Evolutionary conservation across 2,113 vertebrate genomes (phyloP).

Genomic region (Ranitomeya imitator): DNA sequence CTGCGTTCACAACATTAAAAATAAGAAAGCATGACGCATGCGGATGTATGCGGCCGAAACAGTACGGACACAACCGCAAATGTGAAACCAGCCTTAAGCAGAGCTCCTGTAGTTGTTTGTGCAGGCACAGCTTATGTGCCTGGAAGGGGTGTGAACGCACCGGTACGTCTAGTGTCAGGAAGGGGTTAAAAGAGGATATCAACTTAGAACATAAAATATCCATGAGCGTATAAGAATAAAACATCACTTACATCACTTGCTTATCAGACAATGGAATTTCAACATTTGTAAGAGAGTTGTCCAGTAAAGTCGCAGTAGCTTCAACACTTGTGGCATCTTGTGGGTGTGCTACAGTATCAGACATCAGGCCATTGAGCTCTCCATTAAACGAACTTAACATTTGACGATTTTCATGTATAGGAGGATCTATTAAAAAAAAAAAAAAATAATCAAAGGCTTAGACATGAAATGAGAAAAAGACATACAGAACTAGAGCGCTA

Average conservation of each 20-base stretch:
- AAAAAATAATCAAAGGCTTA: neutral
- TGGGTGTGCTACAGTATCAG: conserved; percentile 75
- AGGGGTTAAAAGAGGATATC: neutral
- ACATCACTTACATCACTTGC: conserved; percentile 89
- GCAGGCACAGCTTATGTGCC: too few species aligned
- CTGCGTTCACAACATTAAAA: too few species aligned
- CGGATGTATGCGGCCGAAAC: too few species aligned
- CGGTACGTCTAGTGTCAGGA: too few species aligned
- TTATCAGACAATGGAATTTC: conserved; percentile 79
- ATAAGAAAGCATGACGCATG: too few species aligned
- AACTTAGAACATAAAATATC: neutral
- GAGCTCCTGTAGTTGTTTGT: too few species aligned
- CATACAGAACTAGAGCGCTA: too few species aligned
- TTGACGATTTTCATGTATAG: conserved; percentile 76
- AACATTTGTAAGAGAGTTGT: conserved; percentile 74
- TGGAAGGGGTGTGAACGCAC: too few species aligned
- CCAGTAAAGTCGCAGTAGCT: conserved; percentile 69
- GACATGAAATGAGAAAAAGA: too few species aligned
- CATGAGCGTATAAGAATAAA: neutral
- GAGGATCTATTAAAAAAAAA: conserved; percentile 70
- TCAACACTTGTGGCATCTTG: conserved; percentile 75
- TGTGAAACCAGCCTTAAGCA: too few species aligned
- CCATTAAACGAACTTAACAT: conserved; percentile 83
- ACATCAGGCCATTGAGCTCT: conserved; percentile 90
- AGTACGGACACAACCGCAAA: too few species aligned